A percentile compares a stretch with the other conserved stretches of the same genome.
phyloP scores from a whole-genome alignment of 2,797 vertebrate genomes.

The Onychomys arenicola region DNA sequence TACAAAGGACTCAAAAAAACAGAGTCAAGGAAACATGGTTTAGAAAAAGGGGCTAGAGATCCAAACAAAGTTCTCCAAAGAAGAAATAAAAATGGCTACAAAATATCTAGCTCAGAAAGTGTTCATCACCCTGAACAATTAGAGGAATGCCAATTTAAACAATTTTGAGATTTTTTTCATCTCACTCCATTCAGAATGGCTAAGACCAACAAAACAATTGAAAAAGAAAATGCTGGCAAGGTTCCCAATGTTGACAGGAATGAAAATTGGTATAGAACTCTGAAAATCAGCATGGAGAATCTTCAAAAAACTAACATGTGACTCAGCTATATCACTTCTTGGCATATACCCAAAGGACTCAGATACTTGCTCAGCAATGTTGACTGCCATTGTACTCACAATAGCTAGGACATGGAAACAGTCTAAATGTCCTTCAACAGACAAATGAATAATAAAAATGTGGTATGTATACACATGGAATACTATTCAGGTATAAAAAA shows the following conservation, averaged over 20 bases:
- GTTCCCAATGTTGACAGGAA: not conserved
- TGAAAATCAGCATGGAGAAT: not conserved
- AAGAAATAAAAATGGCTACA: not conserved
- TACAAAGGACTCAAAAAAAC: not conserved
- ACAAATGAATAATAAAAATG: not conserved
- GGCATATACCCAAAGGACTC: not conserved
- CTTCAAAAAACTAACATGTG: not conserved
- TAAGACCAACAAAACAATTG: not conserved
- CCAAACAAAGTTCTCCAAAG: not conserved
- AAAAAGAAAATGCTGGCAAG: not conserved
- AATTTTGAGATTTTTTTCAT: not conserved
- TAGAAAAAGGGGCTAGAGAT: not conserved
- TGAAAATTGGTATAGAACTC: not conserved
- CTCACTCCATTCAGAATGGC: not conserved
- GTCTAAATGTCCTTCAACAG: not conserved
- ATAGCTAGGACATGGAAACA: not conserved
- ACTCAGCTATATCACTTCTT: not conserved
- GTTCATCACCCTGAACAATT: not conserved
- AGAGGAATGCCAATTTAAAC: not conserved
- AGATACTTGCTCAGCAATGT: not conserved
- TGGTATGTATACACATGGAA: not conserved
- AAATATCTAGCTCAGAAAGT: not conserved
- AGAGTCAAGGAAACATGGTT: too few species aligned
- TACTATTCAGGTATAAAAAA: not conserved
- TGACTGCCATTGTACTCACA: not conserved